Evolutionary conservation across 2,888 invertebrate genomes (phyloP).

Genomic region (Diaprepes abbreviatus): DNA sequence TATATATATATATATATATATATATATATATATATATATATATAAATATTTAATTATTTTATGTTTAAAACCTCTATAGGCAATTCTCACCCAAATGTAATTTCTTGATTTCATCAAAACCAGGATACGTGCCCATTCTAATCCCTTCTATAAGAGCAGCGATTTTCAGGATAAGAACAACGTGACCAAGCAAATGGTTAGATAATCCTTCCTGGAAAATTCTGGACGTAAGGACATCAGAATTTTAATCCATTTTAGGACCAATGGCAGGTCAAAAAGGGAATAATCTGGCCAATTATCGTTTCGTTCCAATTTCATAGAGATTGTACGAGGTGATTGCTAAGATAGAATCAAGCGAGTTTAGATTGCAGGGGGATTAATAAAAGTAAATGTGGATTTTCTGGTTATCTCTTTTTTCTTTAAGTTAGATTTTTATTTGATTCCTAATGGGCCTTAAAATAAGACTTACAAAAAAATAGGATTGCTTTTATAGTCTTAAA

Average conservation of each 20-base stretch:
- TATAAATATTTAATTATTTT: no score
- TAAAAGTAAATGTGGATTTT: constrained; percentile 13
- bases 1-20: no score
- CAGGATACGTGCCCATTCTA: not conserved
- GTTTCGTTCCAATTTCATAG: constrained; percentile 35
- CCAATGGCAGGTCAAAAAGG: constrained; percentile 13
- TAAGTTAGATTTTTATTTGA: no score
- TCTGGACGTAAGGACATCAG: constrained; percentile 20
- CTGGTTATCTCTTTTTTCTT: not conserved
- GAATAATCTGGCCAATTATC: constrained; percentile 38
- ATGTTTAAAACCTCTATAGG: not conserved
- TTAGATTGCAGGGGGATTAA: constrained; percentile 17
- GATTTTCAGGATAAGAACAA: constrained; percentile 10
- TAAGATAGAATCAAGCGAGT: constrained; percentile 9
- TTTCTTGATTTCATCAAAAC: not conserved
- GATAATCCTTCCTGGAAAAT: constrained; percentile 14
- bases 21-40: no score
- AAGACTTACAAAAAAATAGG: not conserved
- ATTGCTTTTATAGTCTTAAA: no score
- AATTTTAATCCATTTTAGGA: constrained; percentile 33
- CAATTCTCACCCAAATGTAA: constrained; percentile 1
- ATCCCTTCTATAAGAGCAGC: constrained; percentile 1
- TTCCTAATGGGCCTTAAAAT: no score
- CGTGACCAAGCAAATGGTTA: constrained; percentile 19
- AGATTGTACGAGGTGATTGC: constrained; percentile 5